Conservation (phyloP, 2,888 invertebrate genomes). For the Microctonus brassicae region DNA sequence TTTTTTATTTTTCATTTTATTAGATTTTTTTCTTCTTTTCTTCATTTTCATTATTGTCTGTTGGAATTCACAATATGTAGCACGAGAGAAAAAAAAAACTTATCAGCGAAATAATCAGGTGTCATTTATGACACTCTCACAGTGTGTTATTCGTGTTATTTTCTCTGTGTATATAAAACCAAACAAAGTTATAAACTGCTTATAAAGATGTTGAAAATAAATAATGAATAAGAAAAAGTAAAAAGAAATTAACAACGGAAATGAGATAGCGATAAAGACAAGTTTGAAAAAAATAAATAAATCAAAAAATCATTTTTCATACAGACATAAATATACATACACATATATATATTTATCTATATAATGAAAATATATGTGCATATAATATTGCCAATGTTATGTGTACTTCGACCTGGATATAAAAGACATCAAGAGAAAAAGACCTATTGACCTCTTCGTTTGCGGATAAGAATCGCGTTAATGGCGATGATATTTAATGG, state of each 20-base stretch:
- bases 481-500: not conserved
- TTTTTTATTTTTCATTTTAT: no score
- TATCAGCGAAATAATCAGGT: constrained; percentile 2
- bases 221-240: not conserved
- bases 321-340: no score
- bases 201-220: not conserved
- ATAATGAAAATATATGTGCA: not conserved
- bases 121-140: not conserved
- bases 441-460: constrained; percentile 7
- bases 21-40: not conserved
- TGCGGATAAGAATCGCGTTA: constrained; percentile 30
- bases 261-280: not conserved
- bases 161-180: not conserved
- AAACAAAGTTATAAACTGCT: not conserved
- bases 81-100: not conserved
- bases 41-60: not conserved
- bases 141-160: not conserved
- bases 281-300: no score
- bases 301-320: no score
- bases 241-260: not conserved
- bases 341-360: no score
- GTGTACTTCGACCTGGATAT: constrained; percentile 11
- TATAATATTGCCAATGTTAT: not conserved
- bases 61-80: not conserved
- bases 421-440: not conserved